A percentile compares a stretch with the other conserved stretches of the same genome.
phyloP scores from a whole-genome alignment of 2,113 vertebrate species.

The Octodon degus region DNA sequence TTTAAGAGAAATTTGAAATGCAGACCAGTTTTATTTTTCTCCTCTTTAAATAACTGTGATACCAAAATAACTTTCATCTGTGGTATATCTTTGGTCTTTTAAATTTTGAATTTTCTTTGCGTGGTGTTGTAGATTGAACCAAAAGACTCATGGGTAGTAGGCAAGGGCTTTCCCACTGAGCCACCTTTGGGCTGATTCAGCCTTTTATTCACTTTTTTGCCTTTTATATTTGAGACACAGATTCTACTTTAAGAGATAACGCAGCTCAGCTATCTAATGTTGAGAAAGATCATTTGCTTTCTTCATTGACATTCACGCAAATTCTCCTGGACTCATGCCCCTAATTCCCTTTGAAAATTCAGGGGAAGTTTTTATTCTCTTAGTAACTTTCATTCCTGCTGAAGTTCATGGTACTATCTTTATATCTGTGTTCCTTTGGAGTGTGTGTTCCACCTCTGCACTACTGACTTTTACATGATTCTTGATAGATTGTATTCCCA shows the following conservation, averaged over 20 bases:
- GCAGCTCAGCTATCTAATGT: background rate
- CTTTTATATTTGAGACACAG: background rate
- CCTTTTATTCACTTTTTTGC: background rate
- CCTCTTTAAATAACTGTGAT: background rate
- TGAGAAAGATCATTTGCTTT: background rate
- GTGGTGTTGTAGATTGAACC: background rate
- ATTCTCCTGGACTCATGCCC: background rate
- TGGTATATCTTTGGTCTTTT: background rate
- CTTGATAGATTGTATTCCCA: background rate
- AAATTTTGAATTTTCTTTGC: background rate
- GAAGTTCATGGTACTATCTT: background rate
- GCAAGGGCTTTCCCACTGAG: background rate
- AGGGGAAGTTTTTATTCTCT: background rate
- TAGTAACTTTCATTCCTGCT: background rate
- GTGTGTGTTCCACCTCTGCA: background rate
- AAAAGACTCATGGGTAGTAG: fast-evolving
- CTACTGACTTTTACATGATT: background rate
- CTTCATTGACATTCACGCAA: background rate
- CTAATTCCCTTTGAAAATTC: background rate
- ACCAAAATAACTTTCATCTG: background rate
- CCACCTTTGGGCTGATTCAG: background rate
- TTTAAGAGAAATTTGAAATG: background rate
- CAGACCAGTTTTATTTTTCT: background rate
- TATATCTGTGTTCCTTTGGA: background rate
- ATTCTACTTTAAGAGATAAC: background rate